Evolutionary conservation across 2,113 vertebrate genomes (phyloP).

Genomic region (Orycteropus afer): DNA sequence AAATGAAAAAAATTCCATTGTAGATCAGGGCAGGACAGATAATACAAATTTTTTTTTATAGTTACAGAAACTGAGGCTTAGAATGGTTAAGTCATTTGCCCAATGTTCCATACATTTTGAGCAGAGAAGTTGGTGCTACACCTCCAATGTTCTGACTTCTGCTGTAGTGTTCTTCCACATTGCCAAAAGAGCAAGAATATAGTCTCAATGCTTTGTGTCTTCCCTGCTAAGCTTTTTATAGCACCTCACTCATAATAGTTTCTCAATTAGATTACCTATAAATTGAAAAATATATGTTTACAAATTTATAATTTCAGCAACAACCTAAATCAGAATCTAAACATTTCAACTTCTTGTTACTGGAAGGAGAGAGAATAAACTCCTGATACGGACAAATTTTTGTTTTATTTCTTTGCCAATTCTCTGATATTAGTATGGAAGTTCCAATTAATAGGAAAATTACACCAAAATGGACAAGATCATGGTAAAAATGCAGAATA

Average conservation of each 20-base stretch:
- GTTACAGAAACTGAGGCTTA: too few species aligned
- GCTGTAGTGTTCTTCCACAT: neutral
- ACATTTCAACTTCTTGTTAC: neutral
- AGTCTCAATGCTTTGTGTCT: neutral
- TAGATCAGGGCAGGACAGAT: neutral
- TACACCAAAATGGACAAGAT: neutral
- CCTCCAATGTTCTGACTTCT: neutral
- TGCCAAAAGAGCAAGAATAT: neutral
- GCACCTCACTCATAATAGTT: neutral
- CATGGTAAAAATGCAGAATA: neutral
- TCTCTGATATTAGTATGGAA: neutral
- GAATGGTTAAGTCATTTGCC: neutral
- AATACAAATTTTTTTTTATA: neutral
- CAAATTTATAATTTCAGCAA: neutral
- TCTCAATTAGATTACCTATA: neutral
- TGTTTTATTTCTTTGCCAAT: neutral
- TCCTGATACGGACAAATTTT: neutral
- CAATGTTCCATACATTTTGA: fast-evolving
- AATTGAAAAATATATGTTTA: too few species aligned
- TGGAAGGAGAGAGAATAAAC: neutral
- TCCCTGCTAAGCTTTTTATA: neutral
- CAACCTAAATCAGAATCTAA: slow-evolving; percentile 29
- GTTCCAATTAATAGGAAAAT: slow-evolving; percentile 21
- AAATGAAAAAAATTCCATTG: neutral
- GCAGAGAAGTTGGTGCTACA: too few species aligned